Conservation (phyloP, 2,888 invertebrate species). For the Neoscelio sp. region DNA sequence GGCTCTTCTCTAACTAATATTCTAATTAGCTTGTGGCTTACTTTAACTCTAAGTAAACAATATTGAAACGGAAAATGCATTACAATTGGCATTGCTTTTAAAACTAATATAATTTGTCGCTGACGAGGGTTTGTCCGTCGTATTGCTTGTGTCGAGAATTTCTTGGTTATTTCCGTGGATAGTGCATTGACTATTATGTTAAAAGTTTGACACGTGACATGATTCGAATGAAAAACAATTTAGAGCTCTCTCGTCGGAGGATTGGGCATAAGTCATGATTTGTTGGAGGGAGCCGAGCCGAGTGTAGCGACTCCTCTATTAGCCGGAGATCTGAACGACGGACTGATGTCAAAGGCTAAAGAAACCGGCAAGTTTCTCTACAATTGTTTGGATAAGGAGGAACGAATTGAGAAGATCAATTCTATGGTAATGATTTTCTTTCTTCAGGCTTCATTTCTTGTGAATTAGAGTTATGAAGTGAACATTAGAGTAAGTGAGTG, state of each 20-base stretch:
- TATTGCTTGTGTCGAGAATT: conserved; percentile 51
- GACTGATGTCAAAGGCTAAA: conserved; percentile 94
- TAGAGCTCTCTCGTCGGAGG: conserved; percentile 82
- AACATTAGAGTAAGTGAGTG: too few species aligned
- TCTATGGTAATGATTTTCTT: conserved; percentile 87
- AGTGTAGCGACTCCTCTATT: conserved; percentile 79
- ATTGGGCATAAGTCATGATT: conserved; percentile 81
- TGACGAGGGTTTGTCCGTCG: conserved; percentile 36
- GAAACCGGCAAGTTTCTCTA: conserved; percentile 94
- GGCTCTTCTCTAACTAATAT: too few species aligned
- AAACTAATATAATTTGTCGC: background rate
- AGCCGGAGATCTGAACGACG: conserved; percentile 87
- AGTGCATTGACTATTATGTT: conserved; percentile 55
- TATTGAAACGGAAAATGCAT: background rate
- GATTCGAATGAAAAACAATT: conserved; percentile 67
- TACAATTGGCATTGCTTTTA: conserved; percentile 43
- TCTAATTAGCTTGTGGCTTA: too few species aligned
- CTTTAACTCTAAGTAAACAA: background rate
- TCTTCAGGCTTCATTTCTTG: background rate
- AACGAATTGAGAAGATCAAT: conserved; percentile 91
- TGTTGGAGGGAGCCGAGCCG: conserved; percentile 81
- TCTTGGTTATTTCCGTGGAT: conserved; percentile 43
- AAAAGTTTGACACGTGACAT: conserved; percentile 30
- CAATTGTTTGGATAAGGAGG: conserved; percentile 87
- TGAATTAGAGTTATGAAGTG: too few species aligned